A percentile compares a stretch with the other conserved stretches of the same genome.
These are phyloP conservation scores for Euura lappo DNA, from an alignment of 1,140 invertebrate genomes.

Conservation along the genomic window DNA sequence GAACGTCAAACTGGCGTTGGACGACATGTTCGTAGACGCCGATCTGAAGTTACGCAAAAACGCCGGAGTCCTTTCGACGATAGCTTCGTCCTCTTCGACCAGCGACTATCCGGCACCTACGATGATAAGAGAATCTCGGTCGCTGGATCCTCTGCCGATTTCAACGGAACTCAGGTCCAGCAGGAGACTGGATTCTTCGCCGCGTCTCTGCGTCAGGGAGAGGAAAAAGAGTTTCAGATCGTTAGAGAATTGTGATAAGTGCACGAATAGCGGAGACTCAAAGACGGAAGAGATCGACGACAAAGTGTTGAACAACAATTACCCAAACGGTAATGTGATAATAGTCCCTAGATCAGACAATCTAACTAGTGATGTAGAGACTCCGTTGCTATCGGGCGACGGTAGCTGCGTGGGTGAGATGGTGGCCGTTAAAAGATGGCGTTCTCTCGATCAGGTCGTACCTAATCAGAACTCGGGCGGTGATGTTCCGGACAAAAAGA, in stretches of 20 bases:
- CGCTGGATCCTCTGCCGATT: constrained; percentile 58
- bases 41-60: constrained; percentile 43
- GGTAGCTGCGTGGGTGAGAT: constrained; percentile 59
- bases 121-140: constrained; percentile 59
- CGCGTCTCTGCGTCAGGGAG: constrained; percentile 39
- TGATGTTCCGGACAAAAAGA: constrained; percentile 60
- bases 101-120: constrained; percentile 53
- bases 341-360: constrained; percentile 44
- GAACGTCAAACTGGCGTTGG: constrained; percentile 49
- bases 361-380: constrained; percentile 55
- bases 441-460: constrained; percentile 75
- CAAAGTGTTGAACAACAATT: constrained; percentile 63
- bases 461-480: constrained; percentile 52
- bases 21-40: constrained; percentile 47
- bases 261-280: constrained; percentile 41
- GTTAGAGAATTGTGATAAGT: constrained; percentile 59
- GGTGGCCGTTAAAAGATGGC: constrained; percentile 72
- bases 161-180: constrained; percentile 23
- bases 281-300: constrained; percentile 51
- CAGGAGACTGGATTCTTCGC: constrained; percentile 26
- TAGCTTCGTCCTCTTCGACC: constrained; percentile 62
- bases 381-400: constrained; percentile 60
- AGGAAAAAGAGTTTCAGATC: constrained; percentile 46
- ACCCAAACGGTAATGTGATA: constrained; percentile 63
- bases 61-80: constrained; percentile 58